Evolutionary conservation across 2,113 vertebrate species (phyloP).

Genomic region (Phalacrocorax pelagicus): DNA sequence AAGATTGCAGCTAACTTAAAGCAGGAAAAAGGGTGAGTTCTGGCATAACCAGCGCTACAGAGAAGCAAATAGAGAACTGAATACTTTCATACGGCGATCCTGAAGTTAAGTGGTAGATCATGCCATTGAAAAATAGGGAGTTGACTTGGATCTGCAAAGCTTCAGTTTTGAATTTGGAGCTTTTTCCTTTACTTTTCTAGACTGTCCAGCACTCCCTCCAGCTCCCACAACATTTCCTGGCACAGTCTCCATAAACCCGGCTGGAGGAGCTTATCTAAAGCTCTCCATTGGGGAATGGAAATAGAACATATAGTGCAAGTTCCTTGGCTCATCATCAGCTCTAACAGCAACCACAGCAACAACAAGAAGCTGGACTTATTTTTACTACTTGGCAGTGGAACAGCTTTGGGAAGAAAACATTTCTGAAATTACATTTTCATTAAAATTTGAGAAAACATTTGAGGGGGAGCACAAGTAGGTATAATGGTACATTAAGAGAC

Average conservation of each 20-base stretch:
- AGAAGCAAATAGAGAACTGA: not conserved
- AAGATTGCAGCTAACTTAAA: not conserved
- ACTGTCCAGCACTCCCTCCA: not conserved
- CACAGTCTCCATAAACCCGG: not conserved
- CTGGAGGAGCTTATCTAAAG: constrained; percentile 48
- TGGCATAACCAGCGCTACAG: not conserved
- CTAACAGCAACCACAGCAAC: constrained; percentile 26
- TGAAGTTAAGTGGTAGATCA: not conserved
- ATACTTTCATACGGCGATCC: not conserved
- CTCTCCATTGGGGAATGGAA: constrained; percentile 33
- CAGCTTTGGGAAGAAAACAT: not conserved
- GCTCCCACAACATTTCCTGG: constrained; percentile 43
- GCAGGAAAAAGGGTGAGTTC: not conserved
- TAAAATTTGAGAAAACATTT: not conserved
- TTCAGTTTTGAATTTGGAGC: not conserved
- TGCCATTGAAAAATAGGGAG: not conserved
- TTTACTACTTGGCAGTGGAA: constrained; percentile 14
- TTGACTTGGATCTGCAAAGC: constrained; percentile 21
- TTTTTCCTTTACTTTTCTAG: not conserved
- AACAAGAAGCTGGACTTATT: constrained; percentile 39
- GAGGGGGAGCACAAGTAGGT: not conserved
- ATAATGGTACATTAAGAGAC: not conserved
- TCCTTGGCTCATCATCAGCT: not conserved
- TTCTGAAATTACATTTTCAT: constrained; percentile 29
- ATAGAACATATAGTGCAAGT: constrained; percentile 56